Percentiles rank a stretch among this genome's conserved stretches.
These are phyloP conservation scores for Anthoscopus minutus DNA, from an alignment of 2,113 vertebrate genomes.

Conservation along the genomic window DNA sequence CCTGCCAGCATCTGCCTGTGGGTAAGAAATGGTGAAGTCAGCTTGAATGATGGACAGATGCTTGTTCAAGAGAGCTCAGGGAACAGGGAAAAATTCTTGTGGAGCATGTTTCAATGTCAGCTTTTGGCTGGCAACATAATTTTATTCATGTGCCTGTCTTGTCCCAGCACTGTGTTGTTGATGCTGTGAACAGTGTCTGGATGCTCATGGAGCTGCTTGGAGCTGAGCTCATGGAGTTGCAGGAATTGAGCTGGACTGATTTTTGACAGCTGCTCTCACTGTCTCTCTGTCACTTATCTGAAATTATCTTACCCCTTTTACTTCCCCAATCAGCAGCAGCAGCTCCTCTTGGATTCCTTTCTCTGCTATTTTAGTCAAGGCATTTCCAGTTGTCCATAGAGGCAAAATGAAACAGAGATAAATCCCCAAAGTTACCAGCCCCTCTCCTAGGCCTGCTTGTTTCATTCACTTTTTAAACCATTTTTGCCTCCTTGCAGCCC, in stretches of 20 bases:
- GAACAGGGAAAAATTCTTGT: background rate
- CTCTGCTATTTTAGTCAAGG: background rate
- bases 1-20: background rate
- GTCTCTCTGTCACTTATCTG: background rate
- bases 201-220: background rate
- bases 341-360: background rate
- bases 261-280: background rate
- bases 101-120: background rate
- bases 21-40: background rate
- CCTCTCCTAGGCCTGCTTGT: background rate
- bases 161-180: background rate
- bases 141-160: background rate
- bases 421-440: background rate
- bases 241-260: background rate
- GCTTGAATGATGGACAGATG: background rate
- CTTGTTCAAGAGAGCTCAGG: background rate
- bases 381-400: background rate
- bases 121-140: background rate
- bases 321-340: background rate
- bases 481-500: background rate
- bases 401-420: background rate
- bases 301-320: background rate
- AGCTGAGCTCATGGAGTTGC: too few species aligned
- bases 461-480: background rate
- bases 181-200: background rate